phyloP scores from a whole-genome alignment of 1,140 invertebrate genomes.

The Drosophila cardini region DNA sequence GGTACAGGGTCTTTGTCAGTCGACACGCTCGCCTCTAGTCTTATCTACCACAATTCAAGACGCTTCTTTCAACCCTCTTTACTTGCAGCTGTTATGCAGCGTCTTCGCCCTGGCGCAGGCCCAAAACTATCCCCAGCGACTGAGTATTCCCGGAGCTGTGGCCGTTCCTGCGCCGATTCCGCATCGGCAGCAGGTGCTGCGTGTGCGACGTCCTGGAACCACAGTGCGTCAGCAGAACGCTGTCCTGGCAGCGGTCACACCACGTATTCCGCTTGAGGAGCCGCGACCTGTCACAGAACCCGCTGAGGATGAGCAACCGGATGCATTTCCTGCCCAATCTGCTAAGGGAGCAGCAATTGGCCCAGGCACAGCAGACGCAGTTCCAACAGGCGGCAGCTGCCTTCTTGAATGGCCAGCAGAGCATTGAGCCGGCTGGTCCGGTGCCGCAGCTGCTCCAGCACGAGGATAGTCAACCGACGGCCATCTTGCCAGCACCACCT shows the following conservation, averaged over 20 bases:
- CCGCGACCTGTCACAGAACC: conserved; percentile 86
- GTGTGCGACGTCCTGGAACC: conserved; percentile 85
- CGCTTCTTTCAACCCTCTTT: conserved; percentile 2
- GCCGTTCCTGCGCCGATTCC: conserved; percentile 82
- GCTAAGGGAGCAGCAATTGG: conserved; percentile 70
- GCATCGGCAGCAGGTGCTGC: conserved; percentile 84
- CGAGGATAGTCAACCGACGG: conserved; percentile 83
- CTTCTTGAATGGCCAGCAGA: conserved; percentile 80
- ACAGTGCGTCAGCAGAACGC: conserved; percentile 84
- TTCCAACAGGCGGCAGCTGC: conserved; percentile 83
- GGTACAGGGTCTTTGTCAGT: no score
- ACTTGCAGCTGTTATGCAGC: conserved; percentile 63
- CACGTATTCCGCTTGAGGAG: conserved; percentile 85
- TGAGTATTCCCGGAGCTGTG: conserved; percentile 88
- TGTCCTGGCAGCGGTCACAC: conserved; percentile 85
- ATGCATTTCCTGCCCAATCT: conserved; percentile 74
- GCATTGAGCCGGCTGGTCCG: conserved; percentile 82
- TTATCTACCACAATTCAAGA: conserved; percentile 9
- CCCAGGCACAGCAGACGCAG: conserved; percentile 85
- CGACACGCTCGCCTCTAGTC: conserved; percentile 18
- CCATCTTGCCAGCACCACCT: conserved; percentile 84
- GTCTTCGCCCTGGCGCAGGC: conserved; percentile 72
- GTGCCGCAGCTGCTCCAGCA: conserved; percentile 72
- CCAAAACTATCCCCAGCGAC: conserved; percentile 86
- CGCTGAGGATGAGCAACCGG: conserved; percentile 85